Conservation (phyloP, 2,888 invertebrate genomes). For the Temnothorax ravouxi region DNA sequence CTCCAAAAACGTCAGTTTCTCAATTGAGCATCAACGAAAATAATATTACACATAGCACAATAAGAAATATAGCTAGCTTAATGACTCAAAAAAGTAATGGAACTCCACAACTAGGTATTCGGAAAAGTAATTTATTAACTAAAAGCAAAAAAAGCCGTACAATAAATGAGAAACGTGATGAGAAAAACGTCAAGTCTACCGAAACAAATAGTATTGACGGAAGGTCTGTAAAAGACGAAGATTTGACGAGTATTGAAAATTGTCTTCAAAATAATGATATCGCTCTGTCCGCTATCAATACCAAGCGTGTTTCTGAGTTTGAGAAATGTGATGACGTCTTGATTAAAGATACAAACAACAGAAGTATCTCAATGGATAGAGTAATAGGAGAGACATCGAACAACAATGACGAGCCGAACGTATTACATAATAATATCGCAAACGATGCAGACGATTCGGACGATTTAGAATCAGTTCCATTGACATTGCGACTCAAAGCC, state of each 20-base stretch:
- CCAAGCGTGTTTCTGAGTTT: neutral
- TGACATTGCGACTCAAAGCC: neutral
- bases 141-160: neutral
- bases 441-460: neutral
- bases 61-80: neutral
- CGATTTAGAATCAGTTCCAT: neutral
- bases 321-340: neutral
- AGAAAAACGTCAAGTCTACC: neutral
- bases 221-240: neutral
- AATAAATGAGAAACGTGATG: neutral
- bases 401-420: neutral
- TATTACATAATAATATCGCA: neutral
- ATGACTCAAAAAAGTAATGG: neutral
- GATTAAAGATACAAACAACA: neutral
- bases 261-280: neutral
- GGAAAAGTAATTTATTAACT: neutral
- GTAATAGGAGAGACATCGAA: neutral
- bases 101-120: neutral
- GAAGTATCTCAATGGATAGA: neutral
- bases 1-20: constrained; percentile 62
- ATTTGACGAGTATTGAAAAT: neutral
- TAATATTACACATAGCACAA: neutral
- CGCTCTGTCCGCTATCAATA: neutral
- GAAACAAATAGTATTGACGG: neutral
- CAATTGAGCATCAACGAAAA: neutral